Percentiles rank a stretch among this genome's conserved stretches.
phyloP scores from a whole-genome alignment of 2,888 invertebrate genomes.

The Serripes groenlandicus region DNA sequence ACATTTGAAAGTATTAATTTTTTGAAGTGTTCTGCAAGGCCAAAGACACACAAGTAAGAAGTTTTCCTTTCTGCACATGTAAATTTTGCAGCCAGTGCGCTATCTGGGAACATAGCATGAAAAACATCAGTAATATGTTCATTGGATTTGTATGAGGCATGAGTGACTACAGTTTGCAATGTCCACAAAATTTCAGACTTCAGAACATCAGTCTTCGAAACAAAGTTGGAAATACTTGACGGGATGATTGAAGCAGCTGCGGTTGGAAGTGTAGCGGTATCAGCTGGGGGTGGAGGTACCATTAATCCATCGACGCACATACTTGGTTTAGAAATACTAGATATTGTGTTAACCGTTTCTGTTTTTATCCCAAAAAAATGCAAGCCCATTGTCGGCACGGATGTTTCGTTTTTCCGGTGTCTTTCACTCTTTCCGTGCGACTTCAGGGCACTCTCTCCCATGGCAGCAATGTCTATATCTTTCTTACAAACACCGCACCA shows the following conservation, averaged over 20 bases:
- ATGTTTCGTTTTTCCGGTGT: too few relatives aligned
- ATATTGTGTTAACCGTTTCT: too few relatives aligned
- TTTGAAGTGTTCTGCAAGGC: conserved; percentile 30
- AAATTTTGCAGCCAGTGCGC: conserved; percentile 14
- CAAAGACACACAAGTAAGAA: conserved; percentile 25
- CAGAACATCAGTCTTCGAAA: conserved; percentile 23
- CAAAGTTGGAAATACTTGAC: background rate
- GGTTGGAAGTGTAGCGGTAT: background rate
- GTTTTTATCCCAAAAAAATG: too few relatives aligned
- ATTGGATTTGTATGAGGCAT: conserved; percentile 24
- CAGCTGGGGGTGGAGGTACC: too few relatives aligned
- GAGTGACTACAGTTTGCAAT: conserved; percentile 13
- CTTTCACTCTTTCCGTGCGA: too few relatives aligned
- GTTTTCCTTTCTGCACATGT: conserved; percentile 32
- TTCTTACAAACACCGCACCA: too few relatives aligned
- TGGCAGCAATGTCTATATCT: too few relatives aligned
- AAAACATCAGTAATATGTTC: conserved; percentile 9
- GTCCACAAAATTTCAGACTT: conserved; percentile 34
- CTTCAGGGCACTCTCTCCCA: too few relatives aligned
- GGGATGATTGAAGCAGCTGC: too few relatives aligned
- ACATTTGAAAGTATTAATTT: background rate
- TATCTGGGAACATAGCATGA: conserved; percentile 23
- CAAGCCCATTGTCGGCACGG: too few relatives aligned
- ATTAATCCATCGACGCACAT: too few relatives aligned
- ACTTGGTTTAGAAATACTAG: too few relatives aligned